Evolutionary conservation across 2,888 invertebrate species (phyloP).

Genomic region (Pseudoips prasinana): DNA sequence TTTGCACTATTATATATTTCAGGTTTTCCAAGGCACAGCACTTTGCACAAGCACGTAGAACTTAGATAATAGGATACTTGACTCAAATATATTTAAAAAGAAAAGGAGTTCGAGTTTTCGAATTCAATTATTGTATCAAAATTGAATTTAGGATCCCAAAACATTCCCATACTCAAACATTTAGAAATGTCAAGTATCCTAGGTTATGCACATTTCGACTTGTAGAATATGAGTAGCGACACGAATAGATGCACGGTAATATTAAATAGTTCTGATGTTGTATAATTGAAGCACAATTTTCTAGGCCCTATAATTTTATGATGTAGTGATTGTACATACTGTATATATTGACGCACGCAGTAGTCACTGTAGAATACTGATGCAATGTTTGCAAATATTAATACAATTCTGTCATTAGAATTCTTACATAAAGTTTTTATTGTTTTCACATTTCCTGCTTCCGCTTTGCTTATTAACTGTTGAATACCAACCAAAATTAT

Average conservation of each 20-base stretch:
- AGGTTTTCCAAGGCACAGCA: too few relatives aligned
- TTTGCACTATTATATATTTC: slow-evolving; percentile 38
- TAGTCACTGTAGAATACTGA: slow-evolving; percentile 22
- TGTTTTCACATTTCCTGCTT: slow-evolving; percentile 58
- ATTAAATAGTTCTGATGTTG: slow-evolving; percentile 15
- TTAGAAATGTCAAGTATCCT: too few relatives aligned
- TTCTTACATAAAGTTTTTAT: slow-evolving; percentile 21
- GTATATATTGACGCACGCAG: slow-evolving; percentile 20
- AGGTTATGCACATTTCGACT: too few relatives aligned
- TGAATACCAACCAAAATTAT: slow-evolving; percentile 9
- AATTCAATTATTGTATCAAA: too few relatives aligned
- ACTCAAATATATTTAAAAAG: too few relatives aligned
- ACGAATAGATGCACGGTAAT: too few relatives aligned
- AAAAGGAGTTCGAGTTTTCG: too few relatives aligned
- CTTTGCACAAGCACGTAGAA: slow-evolving; percentile 43
- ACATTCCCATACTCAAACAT: too few relatives aligned
- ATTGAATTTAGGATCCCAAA: too few relatives aligned
- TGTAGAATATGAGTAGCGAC: too few relatives aligned
- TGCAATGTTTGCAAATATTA: slow-evolving; percentile 40
- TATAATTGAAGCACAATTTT: slow-evolving; percentile 5
- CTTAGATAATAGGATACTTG: too few relatives aligned
- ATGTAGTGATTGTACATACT: slow-evolving; percentile 14
- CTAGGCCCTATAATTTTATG: slow-evolving; percentile 1
- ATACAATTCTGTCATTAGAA: slow-evolving; percentile 20
- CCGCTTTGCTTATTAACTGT: slow-evolving; percentile 51